These are phyloP conservation scores for Hydrolagus affinis DNA, from an alignment of 2,113 vertebrate species.

Conservation along the genomic window DNA sequence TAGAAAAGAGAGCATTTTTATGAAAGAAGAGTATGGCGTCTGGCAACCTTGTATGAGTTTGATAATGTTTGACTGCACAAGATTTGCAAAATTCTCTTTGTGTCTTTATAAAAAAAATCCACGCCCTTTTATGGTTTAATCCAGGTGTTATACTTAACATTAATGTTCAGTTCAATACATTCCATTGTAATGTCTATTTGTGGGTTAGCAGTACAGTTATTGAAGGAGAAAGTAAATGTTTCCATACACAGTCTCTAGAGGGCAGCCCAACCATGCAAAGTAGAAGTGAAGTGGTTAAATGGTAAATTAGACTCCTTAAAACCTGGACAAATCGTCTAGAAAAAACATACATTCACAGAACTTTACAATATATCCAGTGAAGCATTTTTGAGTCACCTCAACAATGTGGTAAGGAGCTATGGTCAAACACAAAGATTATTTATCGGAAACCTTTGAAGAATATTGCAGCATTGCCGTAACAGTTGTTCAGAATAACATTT, in stretches of 20 bases:
- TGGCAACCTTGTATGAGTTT: neutral
- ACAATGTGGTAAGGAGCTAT: no score
- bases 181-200: neutral
- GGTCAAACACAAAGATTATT: no score
- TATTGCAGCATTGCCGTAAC: neutral
- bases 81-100: neutral
- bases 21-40: neutral
- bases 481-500: neutral
- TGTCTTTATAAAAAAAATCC: neutral
- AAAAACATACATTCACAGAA: neutral
- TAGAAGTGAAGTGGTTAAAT: constrained; percentile 18
- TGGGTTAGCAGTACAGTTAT: neutral
- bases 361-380: no score
- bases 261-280: constrained; percentile 25
- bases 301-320: constrained; percentile 27
- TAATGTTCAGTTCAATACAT: constrained; percentile 15
- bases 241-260: constrained; percentile 20
- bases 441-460: neutral
- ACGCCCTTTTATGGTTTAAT: neutral
- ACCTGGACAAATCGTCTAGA: neutral
- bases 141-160: neutral
- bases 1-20: neutral
- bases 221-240: constrained; percentile 16
- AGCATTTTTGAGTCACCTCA: no score
- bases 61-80: neutral